These are phyloP conservation scores for Lepidurus packardi DNA, from an alignment of 1,140 invertebrate species.

Conservation along the genomic window DNA sequence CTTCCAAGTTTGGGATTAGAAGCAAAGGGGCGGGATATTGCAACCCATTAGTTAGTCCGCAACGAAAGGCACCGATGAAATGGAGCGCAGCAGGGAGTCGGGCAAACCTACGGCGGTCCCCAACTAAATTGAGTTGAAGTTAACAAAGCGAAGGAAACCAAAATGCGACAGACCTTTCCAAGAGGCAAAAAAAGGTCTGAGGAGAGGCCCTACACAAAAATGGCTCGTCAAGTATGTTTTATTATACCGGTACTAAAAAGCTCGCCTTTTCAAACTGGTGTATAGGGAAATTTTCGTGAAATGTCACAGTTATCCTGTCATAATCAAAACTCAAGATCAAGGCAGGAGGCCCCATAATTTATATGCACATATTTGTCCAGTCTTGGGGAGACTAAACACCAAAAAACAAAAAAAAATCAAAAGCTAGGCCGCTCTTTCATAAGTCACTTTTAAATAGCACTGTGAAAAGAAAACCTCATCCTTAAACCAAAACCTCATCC, in stretches of 20 bases:
- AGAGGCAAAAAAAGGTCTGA: neutral
- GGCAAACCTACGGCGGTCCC: neutral
- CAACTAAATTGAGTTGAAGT: conserved; percentile 12
- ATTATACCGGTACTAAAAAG: neutral
- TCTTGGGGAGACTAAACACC: neutral
- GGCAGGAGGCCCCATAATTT: neutral
- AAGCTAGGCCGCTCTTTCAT: neutral
- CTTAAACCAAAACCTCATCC: neutral
- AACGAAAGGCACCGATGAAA: conserved; percentile 17
- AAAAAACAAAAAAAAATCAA: neutral
- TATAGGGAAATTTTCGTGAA: neutral
- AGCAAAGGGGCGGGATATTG: conserved; percentile 4
- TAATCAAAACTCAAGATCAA: conserved; percentile 3
- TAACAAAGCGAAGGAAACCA: conserved; percentile 1
- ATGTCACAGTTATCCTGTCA: conserved; percentile 13
- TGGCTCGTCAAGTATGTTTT: conserved; percentile 8
- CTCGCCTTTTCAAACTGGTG: neutral
- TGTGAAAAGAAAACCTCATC: neutral
- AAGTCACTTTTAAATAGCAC: neutral
- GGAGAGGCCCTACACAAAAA: neutral
- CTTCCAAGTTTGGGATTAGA: neutral
- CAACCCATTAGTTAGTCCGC: neutral
- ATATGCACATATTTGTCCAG: conserved; percentile 19
- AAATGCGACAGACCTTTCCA: conserved; percentile 8
- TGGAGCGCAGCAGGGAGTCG: conserved; percentile 16